Evolutionary conservation across 2,113 vertebrate genomes (phyloP).

Genomic region (Corythoichthys intestinalis): DNA sequence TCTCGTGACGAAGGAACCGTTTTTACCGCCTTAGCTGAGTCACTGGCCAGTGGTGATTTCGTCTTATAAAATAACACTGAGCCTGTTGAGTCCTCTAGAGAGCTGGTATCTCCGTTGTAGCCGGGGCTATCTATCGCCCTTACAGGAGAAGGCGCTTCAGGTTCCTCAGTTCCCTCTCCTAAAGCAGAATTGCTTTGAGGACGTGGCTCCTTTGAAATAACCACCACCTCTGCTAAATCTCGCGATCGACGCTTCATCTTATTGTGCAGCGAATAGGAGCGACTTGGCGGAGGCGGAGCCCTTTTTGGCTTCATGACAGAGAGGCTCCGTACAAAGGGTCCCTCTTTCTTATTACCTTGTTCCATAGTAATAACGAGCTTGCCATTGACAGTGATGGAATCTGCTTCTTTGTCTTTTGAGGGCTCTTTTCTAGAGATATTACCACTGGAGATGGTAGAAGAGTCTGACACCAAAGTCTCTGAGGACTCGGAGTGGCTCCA

Average conservation of each 20-base stretch:
- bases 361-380: constrained; percentile 18
- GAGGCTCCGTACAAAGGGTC: constrained; percentile 75
- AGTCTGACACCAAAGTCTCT: constrained; percentile 90
- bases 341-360: constrained; percentile 56
- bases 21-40: constrained; percentile 48
- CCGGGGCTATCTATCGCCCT: constrained; percentile 54
- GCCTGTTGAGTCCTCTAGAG: constrained; percentile 57
- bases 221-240: constrained; percentile 41
- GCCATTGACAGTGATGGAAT: constrained; percentile 43
- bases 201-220: constrained; percentile 21
- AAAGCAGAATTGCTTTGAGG: not conserved
- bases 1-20: constrained; percentile 56
- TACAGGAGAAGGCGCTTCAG: constrained; percentile 46
- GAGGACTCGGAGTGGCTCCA: constrained; percentile 93
- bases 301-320: constrained; percentile 86
- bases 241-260: constrained; percentile 78
- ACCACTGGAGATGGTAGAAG: constrained; percentile 83
- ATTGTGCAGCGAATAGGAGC: constrained; percentile 87
- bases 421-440: constrained; percentile 55
- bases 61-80: constrained; percentile 35
- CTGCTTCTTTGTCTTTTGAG: constrained; percentile 12
- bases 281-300: constrained; percentile 78
- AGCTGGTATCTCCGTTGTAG: constrained; percentile 64
- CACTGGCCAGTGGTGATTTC: constrained; percentile 42
- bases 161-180: constrained; percentile 32